Base-by-base conservation (phyloP, 2,888 invertebrate species). In the Amphipoea oculea region DNA sequence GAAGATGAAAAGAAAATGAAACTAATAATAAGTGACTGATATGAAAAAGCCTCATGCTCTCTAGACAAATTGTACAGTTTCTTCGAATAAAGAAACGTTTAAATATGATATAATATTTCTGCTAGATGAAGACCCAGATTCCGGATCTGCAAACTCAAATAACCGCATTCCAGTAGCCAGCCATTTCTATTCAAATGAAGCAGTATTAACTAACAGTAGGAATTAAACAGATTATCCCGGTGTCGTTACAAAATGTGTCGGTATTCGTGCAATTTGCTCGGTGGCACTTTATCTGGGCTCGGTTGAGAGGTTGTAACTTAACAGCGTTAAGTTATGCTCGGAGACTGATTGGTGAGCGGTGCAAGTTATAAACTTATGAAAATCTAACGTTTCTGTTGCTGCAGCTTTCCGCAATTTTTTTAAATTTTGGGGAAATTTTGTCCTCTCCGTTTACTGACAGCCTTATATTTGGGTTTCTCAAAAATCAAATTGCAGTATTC, bases 321-420 rank as follows among this genome's bases (percentile, higher is more conserved):
- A 74, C 76, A 73, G 78, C 73, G 83, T 83, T 83, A 85, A 85
- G 81, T 83, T 83, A 88, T 87, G 82, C 82, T 81, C 9, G 29
- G 66, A 72, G 73, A 85, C 72, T 84, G 82, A 84, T 86, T 88
- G 81, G 71, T 80, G 63, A 42, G n/a, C 45, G 48, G 66, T n/a
- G 0, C 11, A 79, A 85, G 77, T 70, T 67, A 70, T 17, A 57
- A 76, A 60, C 54, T 5, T 0, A 36, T 45, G 54, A 12, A 36
- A 2, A 0, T 17, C 5, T 20, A 3, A 29, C 1, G 20, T 17
- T 5, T 2, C 29, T 63, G 0, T 40, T 23, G 4, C 9, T 20
- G 20, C 9, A 63, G 4, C 20, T 40, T 14, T 4, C 7, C 9
- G 29, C 12, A 12, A 29, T 5, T n/a, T 4, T 29, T 29, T 1